These are phyloP conservation scores for Dipodomys spectabilis DNA, from an alignment of 2,113 vertebrate genomes.

Conservation along the genomic window DNA sequence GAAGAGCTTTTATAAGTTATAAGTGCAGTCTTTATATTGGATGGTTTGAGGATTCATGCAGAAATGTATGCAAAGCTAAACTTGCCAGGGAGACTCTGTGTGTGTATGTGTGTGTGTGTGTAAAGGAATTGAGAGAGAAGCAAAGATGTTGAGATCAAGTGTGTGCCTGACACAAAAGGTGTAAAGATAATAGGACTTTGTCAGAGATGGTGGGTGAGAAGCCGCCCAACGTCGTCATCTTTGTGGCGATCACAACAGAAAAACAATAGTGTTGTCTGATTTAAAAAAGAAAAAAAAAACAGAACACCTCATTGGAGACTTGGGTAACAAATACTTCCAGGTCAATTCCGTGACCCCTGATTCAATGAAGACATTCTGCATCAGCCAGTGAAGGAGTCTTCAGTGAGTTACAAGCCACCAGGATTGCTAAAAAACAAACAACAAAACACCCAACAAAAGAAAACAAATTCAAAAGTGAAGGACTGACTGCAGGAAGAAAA, in stretches of 20 bases:
- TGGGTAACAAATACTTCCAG: slow-evolving; percentile 48
- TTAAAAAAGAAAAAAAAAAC: background rate
- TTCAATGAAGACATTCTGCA: background rate
- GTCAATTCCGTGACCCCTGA: background rate
- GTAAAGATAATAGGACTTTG: background rate
- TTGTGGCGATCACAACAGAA: background rate
- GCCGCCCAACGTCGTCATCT: background rate
- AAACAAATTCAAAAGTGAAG: slow-evolving; percentile 47
- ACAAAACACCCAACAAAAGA: background rate
- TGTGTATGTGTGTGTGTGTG: too few relatives aligned
- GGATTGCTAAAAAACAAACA: background rate
- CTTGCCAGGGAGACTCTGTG: slow-evolving; percentile 37
- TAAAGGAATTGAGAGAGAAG: slow-evolving; percentile 2
- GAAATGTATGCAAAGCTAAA: slow-evolving; percentile 35
- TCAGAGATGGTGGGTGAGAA: slow-evolving; percentile 38
- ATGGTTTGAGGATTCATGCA: slow-evolving; percentile 14
- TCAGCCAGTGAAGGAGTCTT: slow-evolving; percentile 1
- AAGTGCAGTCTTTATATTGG: slow-evolving; percentile 42
- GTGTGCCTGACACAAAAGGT: background rate
- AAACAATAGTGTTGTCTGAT: background rate
- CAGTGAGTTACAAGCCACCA: background rate
- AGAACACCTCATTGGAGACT: background rate
- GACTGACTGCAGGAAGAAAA: background rate
- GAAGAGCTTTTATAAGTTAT: slow-evolving; percentile 14
- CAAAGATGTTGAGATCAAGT: slow-evolving; percentile 32